Evolutionary conservation across 1,140 invertebrate genomes (phyloP).

Genomic region (Drosophila ironensis): DNA sequence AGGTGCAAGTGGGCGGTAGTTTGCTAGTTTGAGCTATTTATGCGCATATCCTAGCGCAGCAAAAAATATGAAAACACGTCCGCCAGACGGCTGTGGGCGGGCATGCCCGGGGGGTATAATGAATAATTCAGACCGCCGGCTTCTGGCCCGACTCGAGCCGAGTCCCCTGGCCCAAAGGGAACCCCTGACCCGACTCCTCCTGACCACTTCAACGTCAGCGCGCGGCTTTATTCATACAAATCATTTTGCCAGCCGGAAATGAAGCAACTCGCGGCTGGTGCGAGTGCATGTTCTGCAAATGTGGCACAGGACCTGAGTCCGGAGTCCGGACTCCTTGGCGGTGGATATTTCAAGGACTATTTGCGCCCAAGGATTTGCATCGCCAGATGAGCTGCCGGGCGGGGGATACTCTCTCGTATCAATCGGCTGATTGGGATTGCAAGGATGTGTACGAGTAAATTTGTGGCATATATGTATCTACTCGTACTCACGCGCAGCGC

Average conservation of each 20-base stretch:
- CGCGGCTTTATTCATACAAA: constrained; percentile 66
- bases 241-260: constrained; percentile 75
- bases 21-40: constrained; percentile 31
- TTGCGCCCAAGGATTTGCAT: constrained; percentile 44
- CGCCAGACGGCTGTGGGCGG: not conserved
- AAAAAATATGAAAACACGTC: constrained; percentile 50
- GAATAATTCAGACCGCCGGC: constrained; percentile 61
- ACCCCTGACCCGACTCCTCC: not conserved
- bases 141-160: not conserved
- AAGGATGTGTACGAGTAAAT: no score
- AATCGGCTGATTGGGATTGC: constrained; percentile 10
- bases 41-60: constrained; percentile 33
- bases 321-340: not conserved
- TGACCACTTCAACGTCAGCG: constrained; percentile 50
- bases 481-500: no score
- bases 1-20: constrained; percentile 33
- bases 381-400: not conserved
- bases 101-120: constrained; percentile 40
- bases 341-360: no score
- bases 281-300: not conserved
- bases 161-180: not conserved
- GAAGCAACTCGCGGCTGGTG: constrained; percentile 60
- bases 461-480: no score
- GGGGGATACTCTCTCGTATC: constrained; percentile 1
- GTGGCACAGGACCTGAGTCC: not conserved